Conservation (phyloP, 2,797 vertebrate species). For the Enteromius argenteus region DNA sequence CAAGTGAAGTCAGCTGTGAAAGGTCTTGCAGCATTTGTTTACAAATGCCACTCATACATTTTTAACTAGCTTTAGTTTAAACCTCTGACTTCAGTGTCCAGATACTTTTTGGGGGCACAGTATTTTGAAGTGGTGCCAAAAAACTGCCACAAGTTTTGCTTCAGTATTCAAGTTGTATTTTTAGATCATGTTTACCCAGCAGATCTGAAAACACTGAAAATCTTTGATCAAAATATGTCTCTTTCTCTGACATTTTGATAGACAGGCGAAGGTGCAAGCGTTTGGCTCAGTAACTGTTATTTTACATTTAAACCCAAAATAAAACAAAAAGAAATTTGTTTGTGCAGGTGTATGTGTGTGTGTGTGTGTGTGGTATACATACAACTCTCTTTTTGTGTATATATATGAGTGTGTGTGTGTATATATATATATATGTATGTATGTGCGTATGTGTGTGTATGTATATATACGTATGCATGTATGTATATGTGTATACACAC, state of each 20-base stretch:
- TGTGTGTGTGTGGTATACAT: too few species aligned
- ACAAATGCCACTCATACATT: neutral
- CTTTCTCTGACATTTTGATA: constrained; percentile 28
- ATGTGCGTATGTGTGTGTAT: too few species aligned
- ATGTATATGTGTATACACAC: too few species aligned
- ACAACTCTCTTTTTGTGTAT: too few species aligned
- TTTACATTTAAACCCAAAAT: neutral
- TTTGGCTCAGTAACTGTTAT: constrained; percentile 5
- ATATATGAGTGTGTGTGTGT: too few species aligned
- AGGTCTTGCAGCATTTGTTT: constrained; percentile 6
- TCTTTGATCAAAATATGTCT: constrained; percentile 31
- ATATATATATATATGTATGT: too few species aligned
- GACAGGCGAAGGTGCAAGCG: neutral
- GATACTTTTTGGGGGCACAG: neutral
- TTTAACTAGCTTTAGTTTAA: constrained; percentile 5
- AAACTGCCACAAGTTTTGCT: neutral
- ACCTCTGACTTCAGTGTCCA: neutral
- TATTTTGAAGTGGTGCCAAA: neutral
- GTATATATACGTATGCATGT: too few species aligned
- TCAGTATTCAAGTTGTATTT: constrained; percentile 4
- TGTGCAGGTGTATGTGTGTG: too few species aligned
- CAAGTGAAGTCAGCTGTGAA: neutral
- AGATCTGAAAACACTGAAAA: constrained; percentile 16
- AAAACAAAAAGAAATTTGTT: neutral
- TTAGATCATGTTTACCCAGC: constrained; percentile 23